phyloP scores from a whole-genome alignment of 2,888 invertebrate genomes.

The Meiosimyza decipiens region DNA sequence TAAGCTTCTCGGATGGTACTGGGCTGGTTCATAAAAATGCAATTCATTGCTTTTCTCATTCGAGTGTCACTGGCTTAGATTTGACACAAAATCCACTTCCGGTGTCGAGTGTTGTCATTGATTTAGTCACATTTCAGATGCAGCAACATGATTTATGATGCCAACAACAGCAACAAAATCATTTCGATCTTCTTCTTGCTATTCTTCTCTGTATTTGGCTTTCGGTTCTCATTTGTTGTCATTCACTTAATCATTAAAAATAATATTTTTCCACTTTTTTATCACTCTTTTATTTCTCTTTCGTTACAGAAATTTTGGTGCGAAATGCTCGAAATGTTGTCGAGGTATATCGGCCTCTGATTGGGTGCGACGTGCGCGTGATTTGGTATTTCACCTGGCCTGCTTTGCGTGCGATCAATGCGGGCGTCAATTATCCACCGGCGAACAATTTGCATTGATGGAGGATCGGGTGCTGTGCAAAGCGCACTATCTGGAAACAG shows the following conservation, averaged over 20 bases:
- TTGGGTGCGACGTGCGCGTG: slow-evolving; percentile 96
- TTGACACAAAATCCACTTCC: slow-evolving; percentile 51
- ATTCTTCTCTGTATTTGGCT: neutral
- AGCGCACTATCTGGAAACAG: slow-evolving; percentile 94
- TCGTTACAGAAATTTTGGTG: slow-evolving; percentile 88
- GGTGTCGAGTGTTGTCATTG: slow-evolving; percentile 44
- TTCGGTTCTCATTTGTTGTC: neutral
- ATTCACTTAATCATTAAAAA: neutral
- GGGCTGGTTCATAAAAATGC: slow-evolving; percentile 17
- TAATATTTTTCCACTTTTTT: slow-evolving; percentile 8
- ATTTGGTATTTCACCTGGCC: slow-evolving; percentile 96
- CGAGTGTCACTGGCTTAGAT: neutral
- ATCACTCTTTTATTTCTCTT: slow-evolving; percentile 38
- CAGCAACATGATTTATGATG: slow-evolving; percentile 32
- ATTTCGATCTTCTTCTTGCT: neutral
- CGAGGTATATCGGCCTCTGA: slow-evolving; percentile 93
- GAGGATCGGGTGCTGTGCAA: slow-evolving; percentile 96
- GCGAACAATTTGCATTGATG: slow-evolving; percentile 97
- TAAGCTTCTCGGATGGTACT: no score
- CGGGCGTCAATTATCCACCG: slow-evolving; percentile 90
- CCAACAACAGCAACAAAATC: neutral
- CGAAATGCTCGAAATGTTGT: slow-evolving; percentile 96
- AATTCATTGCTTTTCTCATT: slow-evolving; percentile 48
- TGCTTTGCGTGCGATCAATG: slow-evolving; percentile 99
- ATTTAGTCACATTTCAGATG: slow-evolving; percentile 30